phyloP scores from a whole-genome alignment of 2,113 vertebrate species.

The Sterrhoptilus dennistouni region DNA sequence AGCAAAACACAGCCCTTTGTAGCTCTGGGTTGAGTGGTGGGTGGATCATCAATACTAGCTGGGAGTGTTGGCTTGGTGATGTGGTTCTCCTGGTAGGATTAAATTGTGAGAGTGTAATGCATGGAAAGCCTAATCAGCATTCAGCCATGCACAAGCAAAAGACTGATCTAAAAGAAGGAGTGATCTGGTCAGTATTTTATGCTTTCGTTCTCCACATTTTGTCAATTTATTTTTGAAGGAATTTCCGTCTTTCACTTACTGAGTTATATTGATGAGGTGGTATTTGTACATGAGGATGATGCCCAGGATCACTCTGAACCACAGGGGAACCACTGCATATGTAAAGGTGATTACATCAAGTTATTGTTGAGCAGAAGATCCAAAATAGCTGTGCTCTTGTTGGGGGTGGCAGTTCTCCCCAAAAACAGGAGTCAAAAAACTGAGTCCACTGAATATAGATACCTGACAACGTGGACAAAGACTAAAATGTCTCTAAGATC shows the following conservation, averaged over 20 bases:
- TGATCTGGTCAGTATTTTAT: not conserved
- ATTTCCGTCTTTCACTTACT: not conserved
- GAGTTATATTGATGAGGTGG: not conserved
- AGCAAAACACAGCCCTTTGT: not conserved
- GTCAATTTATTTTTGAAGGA: not conserved
- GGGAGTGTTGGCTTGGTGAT: not conserved
- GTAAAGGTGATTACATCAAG: not conserved
- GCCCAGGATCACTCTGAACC: not conserved
- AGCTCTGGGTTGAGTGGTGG: rapidly evolving
- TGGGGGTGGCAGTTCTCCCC: not conserved
- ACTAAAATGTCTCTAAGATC: not conserved
- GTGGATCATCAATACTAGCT: not conserved
- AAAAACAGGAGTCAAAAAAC: not conserved
- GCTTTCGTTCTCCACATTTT: not conserved
- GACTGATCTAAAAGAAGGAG: not conserved
- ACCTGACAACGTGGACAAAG: not conserved
- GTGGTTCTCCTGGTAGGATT: not conserved
- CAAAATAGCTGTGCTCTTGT: not conserved
- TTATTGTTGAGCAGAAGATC: not conserved
- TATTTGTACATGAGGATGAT: not conserved
- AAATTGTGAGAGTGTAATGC: not conserved
- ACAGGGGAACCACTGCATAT: rapidly evolving
- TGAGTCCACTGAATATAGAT: not conserved
- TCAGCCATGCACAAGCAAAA: not conserved
- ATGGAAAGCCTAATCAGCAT: not conserved